Percentiles rank a stretch among this genome's conserved stretches.
phyloP scores from a whole-genome alignment of 2,888 invertebrate species.

The Trissolcus brochymenae region DNA sequence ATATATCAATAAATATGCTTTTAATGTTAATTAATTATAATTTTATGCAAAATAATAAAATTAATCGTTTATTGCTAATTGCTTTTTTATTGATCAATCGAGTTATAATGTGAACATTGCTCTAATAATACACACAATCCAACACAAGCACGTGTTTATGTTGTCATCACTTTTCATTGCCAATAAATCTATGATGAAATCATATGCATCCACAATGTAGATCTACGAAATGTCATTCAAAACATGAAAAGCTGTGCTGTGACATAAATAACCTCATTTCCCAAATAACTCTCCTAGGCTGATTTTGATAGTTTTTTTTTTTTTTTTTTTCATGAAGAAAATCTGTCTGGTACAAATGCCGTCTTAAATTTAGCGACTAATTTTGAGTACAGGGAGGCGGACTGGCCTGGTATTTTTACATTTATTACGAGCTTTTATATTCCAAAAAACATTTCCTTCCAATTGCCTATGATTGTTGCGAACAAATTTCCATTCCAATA shows the following conservation, averaged over 20 bases:
- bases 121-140: too few relatives aligned
- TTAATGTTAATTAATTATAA: too few relatives aligned
- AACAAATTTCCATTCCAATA: too few relatives aligned
- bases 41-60: too few relatives aligned
- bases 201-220: neutral
- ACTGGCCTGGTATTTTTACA: conserved; percentile 51
- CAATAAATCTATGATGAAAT: too few relatives aligned
- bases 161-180: neutral
- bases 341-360: conserved; percentile 51
- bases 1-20: too few relatives aligned
- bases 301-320: conserved; percentile 52
- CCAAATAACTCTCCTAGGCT: conserved; percentile 44
- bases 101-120: too few relatives aligned
- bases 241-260: neutral
- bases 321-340: conserved; percentile 49
- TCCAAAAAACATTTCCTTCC: too few relatives aligned
- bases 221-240: neutral
- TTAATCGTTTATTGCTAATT: too few relatives aligned
- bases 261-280: conserved; percentile 43
- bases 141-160: neutral
- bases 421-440: too few relatives aligned
- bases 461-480: too few relatives aligned
- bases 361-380: conserved; percentile 55
- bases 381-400: conserved; percentile 48
- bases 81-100: too few relatives aligned